phyloP scores from a whole-genome alignment of 2,113 vertebrate species.

The Oryzias celebensis region DNA sequence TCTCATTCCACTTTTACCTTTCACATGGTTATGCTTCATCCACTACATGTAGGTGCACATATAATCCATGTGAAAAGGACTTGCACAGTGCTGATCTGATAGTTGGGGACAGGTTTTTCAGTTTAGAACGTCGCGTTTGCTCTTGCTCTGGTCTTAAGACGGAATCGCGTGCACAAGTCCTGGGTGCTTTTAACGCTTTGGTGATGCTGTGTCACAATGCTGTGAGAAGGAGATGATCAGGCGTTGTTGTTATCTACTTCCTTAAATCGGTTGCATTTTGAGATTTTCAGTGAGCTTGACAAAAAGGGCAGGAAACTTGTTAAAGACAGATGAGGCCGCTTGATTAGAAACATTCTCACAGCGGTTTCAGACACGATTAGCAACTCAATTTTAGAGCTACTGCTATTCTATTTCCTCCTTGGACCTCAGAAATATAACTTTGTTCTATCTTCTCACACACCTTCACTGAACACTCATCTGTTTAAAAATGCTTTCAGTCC shows the following conservation, averaged over 20 bases:
- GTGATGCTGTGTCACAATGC: conserved; percentile 38
- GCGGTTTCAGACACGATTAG: no score
- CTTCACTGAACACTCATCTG: no score
- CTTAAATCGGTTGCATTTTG: conserved; percentile 13
- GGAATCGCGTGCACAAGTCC: background rate
- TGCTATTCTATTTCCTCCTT: no score
- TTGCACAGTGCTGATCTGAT: conserved; percentile 4
- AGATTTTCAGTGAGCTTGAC: conserved; percentile 11
- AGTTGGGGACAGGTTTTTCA: conserved; percentile 1
- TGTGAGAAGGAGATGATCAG: conserved; percentile 52
- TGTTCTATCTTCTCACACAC: no score
- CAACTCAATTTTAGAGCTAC: no score
- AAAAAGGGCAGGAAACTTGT: no score
- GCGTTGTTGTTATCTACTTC: conserved; percentile 39
- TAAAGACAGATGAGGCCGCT: no score
- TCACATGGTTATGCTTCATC: background rate
- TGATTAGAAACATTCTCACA: no score
- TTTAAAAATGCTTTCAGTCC: no score
- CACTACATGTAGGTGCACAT: background rate
- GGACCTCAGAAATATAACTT: background rate
- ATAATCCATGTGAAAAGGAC: background rate
- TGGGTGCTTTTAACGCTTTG: conserved; percentile 18
- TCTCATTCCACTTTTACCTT: background rate
- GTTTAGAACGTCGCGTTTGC: background rate
- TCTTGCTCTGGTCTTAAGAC: conserved; percentile 3